Evolutionary conservation across 2,113 vertebrate genomes (phyloP), one percentile per base, ranked within the genome.

Genomic region (Chloebia gouldiae): DNA sequence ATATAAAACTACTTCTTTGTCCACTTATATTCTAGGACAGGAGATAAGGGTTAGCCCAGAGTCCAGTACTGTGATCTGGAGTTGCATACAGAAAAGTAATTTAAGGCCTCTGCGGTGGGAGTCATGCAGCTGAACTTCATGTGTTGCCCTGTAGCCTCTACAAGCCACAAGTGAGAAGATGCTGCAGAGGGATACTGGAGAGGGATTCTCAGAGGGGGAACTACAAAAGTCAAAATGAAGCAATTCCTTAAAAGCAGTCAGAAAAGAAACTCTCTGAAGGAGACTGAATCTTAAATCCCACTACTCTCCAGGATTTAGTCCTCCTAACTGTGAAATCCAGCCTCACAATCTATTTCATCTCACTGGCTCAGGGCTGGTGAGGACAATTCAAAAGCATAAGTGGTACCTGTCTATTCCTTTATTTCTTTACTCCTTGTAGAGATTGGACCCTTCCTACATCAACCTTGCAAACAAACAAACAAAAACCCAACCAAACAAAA

Each of bases 101-200:
- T 40, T 49, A 20, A 53, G n/a, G n/a, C 3, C 8, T 15, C 12
- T 33, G 17, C 51, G 3, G 9, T 50, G 22, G 33, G 7, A 60
- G 21, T 60, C 14, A 24, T 35, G 25, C 15, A 61, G 19, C 45
- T 65, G 45, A 66, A 17, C 21, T 57, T 73, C 27, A 42, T 39
- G 45, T 1, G 1, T 35, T 80, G 21, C 4, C 19, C 27, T 57
- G 9, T 10, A 49, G 8, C 15, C 1, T 80, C 15, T 42, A 33
- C 30, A 44, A 60, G 22, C 0, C 0, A 21, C 1, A 40, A 2
- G 9, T 61, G 22, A 15, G 23, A 35, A 51, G 16, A 54, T 0
- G 0, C 19, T 81, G 37, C 47, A 61, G 44, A 30, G 6, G 11
- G 4, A 44, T 51, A 37, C 3, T 0, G 0, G 8, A 56, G 19